Percentiles rank a stretch among this genome's conserved stretches.
Evolutionary conservation across 2,797 vertebrate species (phyloP).

Genomic region (Protosalanx chinensis): DNA sequence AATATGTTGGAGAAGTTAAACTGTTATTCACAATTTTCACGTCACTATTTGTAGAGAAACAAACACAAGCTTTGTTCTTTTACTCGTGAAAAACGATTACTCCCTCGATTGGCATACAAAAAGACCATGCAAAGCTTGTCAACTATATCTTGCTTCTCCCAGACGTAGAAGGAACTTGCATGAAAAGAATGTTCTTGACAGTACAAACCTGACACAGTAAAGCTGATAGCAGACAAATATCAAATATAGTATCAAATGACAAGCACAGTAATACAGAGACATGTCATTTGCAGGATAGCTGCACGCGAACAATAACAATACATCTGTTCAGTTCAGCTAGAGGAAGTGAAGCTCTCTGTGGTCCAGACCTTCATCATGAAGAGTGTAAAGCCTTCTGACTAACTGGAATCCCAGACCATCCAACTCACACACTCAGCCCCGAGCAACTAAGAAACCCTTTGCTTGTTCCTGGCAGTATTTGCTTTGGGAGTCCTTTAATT

Average conservation of each 20-base stretch:
- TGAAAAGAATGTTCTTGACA: neutral
- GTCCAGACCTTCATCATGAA: too few species aligned
- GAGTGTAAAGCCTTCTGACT: neutral
- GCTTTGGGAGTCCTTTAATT: conserved; percentile 29
- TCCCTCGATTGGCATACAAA: neutral
- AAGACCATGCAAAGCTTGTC: neutral
- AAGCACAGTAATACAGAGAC: neutral
- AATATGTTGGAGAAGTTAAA: too few species aligned
- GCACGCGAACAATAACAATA: neutral
- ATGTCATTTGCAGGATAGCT: too few species aligned
- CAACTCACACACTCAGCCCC: conserved; percentile 11
- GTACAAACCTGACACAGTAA: neutral
- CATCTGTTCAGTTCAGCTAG: too few species aligned
- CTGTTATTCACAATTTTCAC: too few species aligned
- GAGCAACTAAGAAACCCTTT: conserved; percentile 30
- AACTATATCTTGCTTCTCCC: neutral
- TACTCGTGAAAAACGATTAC: too few species aligned
- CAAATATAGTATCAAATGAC: neutral
- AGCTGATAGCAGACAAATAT: neutral
- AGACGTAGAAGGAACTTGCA: neutral
- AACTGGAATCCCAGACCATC: neutral
- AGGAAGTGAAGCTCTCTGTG: neutral
- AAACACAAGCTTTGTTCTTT: too few species aligned
- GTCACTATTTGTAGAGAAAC: too few species aligned
- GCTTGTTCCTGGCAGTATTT: conserved; percentile 31